phyloP scores from a whole-genome alignment of 1,140 invertebrate species.

The Macrobrachium nipponense region DNA sequence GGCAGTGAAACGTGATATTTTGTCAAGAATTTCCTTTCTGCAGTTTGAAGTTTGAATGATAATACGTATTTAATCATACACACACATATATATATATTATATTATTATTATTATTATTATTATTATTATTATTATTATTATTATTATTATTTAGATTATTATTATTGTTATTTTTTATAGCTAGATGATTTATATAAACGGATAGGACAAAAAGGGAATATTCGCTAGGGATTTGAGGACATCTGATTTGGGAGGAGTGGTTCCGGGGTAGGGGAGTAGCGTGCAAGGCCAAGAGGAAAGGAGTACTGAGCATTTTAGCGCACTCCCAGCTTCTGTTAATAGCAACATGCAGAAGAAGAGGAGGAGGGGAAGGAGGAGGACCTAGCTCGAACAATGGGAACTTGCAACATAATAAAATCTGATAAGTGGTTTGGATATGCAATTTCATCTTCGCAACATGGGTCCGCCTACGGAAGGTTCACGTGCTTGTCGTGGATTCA shows the following conservation, averaged over 20 bases:
- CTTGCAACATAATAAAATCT: slow-evolving; percentile 35
- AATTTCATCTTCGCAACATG: slow-evolving; percentile 35
- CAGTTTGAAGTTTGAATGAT: no score
- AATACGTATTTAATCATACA: background rate
- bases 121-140: slow-evolving; percentile 2
- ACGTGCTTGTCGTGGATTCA: slow-evolving; percentile 31
- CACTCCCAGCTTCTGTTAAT: slow-evolving; percentile 7
- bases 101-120: background rate
- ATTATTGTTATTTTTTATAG: background rate
- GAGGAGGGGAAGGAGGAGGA: background rate
- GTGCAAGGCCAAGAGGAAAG: no score
- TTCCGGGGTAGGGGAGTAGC: no score
- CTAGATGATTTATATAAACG: no score
- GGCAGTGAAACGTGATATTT: no score
- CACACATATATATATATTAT: slow-evolving; percentile 18
- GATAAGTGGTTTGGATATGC: slow-evolving; percentile 46
- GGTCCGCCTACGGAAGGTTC: background rate
- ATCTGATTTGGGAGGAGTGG: no score
- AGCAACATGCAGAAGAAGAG: slow-evolving; percentile 4
- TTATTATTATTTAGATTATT: no score
- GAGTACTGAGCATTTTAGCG: background rate
- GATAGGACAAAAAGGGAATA: no score
- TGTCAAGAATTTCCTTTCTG: no score
- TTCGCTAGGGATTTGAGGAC: no score
- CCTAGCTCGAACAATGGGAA: slow-evolving; percentile 40